phyloP scores from a whole-genome alignment of 2,113 vertebrate species.

The Pagrus major region DNA sequence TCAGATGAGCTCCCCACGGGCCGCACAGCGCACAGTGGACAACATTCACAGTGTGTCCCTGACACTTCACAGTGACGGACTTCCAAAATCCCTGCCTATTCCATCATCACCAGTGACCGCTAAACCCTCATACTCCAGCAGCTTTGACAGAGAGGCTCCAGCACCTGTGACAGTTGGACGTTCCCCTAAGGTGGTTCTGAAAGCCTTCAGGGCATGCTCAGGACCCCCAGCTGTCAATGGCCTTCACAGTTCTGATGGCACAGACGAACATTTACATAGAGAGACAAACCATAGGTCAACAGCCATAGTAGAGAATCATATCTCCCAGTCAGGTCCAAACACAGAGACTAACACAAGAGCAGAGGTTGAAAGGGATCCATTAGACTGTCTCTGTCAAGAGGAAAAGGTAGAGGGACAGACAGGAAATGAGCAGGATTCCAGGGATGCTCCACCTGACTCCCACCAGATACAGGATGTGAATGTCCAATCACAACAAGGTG shows the following conservation, averaged over 20 bases:
- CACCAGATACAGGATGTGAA: constrained; percentile 63
- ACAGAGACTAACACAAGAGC: constrained; percentile 34
- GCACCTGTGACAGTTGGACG: constrained; percentile 68
- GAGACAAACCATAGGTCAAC: constrained; percentile 66
- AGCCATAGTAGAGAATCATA: constrained; percentile 72
- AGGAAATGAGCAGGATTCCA: constrained; percentile 82
- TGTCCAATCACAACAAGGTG: constrained; percentile 73
- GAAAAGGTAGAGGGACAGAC: constrained; percentile 70
- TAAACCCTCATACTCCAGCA: constrained; percentile 69
- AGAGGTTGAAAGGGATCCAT: constrained; percentile 46
- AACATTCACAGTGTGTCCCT: constrained; percentile 73
- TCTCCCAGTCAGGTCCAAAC: constrained; percentile 28
- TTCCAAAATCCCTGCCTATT: constrained; percentile 55
- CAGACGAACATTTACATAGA: constrained; percentile 51
- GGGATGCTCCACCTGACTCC: constrained; percentile 68
- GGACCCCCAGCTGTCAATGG: constrained; percentile 71
- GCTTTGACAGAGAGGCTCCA: constrained; percentile 23
- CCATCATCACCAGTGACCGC: constrained; percentile 66
- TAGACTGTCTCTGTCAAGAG: constrained; percentile 58
- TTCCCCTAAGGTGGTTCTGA: constrained; percentile 78
- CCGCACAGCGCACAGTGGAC: constrained; percentile 72
- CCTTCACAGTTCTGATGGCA: constrained; percentile 54
- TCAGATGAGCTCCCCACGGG: constrained; percentile 72
- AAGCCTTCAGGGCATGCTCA: constrained; percentile 73
- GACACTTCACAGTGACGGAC: constrained; percentile 74